Evolutionary conservation across 1,140 invertebrate genomes (phyloP).

Genomic region (Phenacoccus solenopsis): DNA sequence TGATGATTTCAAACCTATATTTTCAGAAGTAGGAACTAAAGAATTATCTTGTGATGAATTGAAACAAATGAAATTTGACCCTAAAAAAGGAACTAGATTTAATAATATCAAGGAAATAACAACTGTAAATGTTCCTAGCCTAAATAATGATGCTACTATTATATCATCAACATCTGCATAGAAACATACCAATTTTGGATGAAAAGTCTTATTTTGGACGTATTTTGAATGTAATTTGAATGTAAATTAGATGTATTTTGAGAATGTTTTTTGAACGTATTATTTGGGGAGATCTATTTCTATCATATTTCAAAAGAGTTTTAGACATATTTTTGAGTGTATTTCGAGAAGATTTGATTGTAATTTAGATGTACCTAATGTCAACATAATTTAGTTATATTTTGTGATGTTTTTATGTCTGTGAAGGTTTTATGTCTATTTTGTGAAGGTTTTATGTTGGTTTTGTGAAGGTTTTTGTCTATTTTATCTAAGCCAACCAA

Average conservation of each 20-base stretch:
- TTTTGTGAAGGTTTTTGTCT: no score
- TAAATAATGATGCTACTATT: slow-evolving; percentile 20
- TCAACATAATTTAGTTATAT: no score
- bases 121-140: slow-evolving; percentile 18
- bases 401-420: no score
- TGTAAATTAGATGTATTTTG: not conserved
- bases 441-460: no score
- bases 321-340: not conserved
- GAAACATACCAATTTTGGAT: not conserved
- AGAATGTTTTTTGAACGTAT: not conserved
- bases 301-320: not conserved
- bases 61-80: no score
- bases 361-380: no score
- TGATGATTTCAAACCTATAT: no score
- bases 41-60: no score
- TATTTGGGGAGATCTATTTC: not conserved
- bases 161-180: not conserved
- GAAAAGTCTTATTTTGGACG: not conserved
- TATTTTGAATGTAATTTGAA: not conserved
- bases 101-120: slow-evolving; percentile 19
- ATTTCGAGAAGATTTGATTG: no score
- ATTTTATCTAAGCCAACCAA: no score
- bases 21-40: no score
- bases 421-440: no score
- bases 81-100: not conserved